A percentile compares a stretch with the other conserved stretches of the same genome.
phyloP scores from a whole-genome alignment of 2,888 invertebrate genomes.

The Conistra vaccinii region DNA sequence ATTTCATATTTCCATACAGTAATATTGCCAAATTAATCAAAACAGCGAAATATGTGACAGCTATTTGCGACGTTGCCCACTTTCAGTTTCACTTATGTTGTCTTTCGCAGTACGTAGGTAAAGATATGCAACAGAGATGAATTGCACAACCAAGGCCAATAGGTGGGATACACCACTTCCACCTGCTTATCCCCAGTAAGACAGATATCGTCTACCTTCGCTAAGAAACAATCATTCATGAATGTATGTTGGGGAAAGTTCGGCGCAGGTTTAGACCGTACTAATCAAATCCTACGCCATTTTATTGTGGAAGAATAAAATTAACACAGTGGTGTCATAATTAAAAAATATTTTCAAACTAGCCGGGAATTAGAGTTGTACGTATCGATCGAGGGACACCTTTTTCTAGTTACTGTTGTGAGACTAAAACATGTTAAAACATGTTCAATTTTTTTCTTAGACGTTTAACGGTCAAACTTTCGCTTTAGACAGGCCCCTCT shows the following conservation, averaged over 20 bases:
- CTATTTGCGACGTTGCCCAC: no score
- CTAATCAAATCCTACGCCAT: background rate
- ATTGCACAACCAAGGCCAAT: background rate
- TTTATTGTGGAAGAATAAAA: background rate
- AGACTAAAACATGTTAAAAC: no score
- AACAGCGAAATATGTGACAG: no score
- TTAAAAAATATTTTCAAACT: background rate
- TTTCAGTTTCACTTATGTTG: no score
- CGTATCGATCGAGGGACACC: background rate
- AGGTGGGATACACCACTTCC: background rate
- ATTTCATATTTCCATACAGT: no score
- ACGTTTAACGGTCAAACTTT: slow-evolving; percentile 18
- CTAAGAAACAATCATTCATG: background rate
- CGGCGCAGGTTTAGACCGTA: background rate
- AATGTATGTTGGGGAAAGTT: background rate
- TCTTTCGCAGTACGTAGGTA: background rate
- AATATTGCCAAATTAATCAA: no score
- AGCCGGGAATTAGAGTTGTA: background rate
- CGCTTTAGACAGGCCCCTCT: slow-evolving; percentile 10
- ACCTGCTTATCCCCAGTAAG: background rate
- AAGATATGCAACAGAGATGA: background rate
- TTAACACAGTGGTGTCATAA: background rate
- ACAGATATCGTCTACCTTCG: background rate
- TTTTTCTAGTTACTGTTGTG: background rate
- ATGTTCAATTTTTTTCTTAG: slow-evolving; percentile 4